Conservation (phyloP, 2,797 vertebrate genomes). For the Melanogrammus aeglefinus region DNA sequence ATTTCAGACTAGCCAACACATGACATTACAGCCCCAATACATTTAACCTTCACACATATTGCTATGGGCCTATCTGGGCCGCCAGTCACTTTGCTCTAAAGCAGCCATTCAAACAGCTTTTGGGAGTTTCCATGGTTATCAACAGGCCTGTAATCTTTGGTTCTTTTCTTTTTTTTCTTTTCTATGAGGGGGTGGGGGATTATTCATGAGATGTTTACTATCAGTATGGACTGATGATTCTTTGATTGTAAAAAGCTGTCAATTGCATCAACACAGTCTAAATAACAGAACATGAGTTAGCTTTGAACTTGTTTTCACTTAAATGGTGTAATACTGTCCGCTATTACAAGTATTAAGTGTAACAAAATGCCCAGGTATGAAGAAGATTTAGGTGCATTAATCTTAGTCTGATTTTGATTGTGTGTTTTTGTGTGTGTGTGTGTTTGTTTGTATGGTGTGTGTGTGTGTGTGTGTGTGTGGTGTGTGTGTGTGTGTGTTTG, state of each 20-base stretch:
- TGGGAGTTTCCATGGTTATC: too few relatives aligned
- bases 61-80: neutral
- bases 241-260: neutral
- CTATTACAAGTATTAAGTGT: slow-evolving; percentile 1
- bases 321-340: neutral
- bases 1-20: neutral
- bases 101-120: neutral
- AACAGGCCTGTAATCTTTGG: too few relatives aligned
- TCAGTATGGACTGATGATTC: neutral
- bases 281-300: slow-evolving; percentile 3
- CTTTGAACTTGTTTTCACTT: neutral
- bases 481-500: too few relatives aligned
- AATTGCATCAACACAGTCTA: neutral
- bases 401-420: neutral
- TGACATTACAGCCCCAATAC: neutral
- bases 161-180: too few relatives aligned
- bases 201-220: neutral
- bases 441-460: too few relatives aligned
- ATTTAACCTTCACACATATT: neutral
- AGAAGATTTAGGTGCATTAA: neutral
- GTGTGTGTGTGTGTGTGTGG: too few relatives aligned
- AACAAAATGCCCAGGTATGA: neutral
- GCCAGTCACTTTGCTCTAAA: neutral
- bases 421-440: neutral
- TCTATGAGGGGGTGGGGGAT: neutral